Base-by-base conservation (phyloP, 2,888 invertebrate species). In the Erynnis tages region DNA sequence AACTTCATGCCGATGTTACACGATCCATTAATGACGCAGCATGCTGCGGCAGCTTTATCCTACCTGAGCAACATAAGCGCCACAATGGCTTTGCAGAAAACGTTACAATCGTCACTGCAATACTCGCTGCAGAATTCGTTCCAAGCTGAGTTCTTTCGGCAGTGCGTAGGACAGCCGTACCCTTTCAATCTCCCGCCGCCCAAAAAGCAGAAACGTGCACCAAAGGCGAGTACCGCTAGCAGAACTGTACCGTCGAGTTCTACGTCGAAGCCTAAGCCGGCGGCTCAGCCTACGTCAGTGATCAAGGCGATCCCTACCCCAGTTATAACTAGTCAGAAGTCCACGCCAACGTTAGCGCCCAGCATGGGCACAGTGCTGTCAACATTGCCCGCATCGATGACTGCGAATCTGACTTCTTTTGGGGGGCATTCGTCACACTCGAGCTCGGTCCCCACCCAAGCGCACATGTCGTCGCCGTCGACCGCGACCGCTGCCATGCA, bases 81-180 rank as follows among this genome's bases (percentile, higher is more conserved):
- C 7, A 58, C 85, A 50, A 77, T 82, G 2, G 67, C 82, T 4
- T 59, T 82, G 21, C 84, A 80, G 59, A 83, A 70, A 45, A 61
- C 71, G 6, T 54, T 86, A 23, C 86, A 82, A 57, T 63, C 76
- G 0, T 69, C 80, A 1, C 35, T 62, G 2, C 83, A 80, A 56
- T 62, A 73, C 1, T 66, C 79, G 0, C 34, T 82, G n/a, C 82
- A 82, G 53, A 82, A 54, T 54, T 64, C 77, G 1, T 88, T 83
- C 49, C 89, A 88, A 71, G 83, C 87, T 0, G 88, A 88, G 58
- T 88, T 83, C 59, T 89, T 83, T 56, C 72, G 86, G 0, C 85
- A 85, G 54, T 86, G 79, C 53, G 61, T 88, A 19, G 76, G 75
- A 0, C 82, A 82, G 56, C 73, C 67, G 19, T 73, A 76, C n/a